Evolutionary conservation across 2,113 vertebrate species (phyloP).

Genomic region (Xiphophorus maculatus): DNA sequence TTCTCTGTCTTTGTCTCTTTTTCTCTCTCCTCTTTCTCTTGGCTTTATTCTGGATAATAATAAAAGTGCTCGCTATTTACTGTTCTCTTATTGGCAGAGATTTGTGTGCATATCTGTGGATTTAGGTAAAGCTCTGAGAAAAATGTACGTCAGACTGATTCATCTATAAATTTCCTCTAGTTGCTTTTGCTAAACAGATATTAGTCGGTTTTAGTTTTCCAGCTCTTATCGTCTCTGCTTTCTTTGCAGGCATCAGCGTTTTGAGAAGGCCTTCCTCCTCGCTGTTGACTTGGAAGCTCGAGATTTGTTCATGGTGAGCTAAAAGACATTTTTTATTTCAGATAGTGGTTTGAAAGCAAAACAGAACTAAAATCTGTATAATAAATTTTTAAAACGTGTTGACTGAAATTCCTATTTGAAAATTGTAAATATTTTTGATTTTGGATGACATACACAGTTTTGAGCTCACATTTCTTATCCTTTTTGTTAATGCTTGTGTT

Average conservation of each 20-base stretch:
- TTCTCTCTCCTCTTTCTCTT: constrained; percentile 38
- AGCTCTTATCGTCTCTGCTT: background rate
- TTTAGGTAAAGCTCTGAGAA: background rate
- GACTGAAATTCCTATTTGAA: no score
- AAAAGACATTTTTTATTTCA: constrained; percentile 4
- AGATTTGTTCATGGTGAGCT: constrained; percentile 97
- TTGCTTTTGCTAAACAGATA: background rate
- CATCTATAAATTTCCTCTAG: background rate
- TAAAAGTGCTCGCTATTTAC: constrained; percentile 12
- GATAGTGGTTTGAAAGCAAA: background rate
- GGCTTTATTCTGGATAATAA: constrained; percentile 1
- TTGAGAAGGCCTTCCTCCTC: constrained; percentile 97
- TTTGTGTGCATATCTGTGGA: constrained; percentile 12
- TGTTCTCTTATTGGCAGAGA: constrained; percentile 54
- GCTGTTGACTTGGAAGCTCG: constrained; percentile 91
- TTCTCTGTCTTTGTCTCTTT: constrained; percentile 36
- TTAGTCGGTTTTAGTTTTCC: constrained; percentile 2
- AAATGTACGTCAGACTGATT: background rate
- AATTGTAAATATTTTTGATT: no score
- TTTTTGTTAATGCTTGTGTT: no score
- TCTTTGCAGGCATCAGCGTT: constrained; percentile 87
- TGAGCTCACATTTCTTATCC: no score
- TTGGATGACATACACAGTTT: no score
- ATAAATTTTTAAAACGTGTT: background rate
- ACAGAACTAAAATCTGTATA: background rate